Base-by-base conservation (phyloP, 2,797 vertebrate genomes). In the Champsocephalus gunnari region DNA sequence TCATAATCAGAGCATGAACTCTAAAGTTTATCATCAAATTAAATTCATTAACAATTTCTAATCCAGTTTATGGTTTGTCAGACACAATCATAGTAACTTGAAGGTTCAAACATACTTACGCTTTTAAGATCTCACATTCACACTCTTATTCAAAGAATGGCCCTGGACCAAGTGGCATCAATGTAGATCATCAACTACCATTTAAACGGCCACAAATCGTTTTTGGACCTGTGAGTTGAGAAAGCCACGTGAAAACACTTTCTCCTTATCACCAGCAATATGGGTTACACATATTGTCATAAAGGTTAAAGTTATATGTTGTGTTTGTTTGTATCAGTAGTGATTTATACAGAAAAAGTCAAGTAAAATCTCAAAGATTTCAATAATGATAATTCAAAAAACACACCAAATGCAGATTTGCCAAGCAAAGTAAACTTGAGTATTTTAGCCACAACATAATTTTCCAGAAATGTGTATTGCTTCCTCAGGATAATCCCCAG, bases 1-100 rank as follows among this genome's bases (percentile, higher is more conserved):
- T 24, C 34, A 53, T 32, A 57, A 51, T 34, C 28, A 16, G 58
- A 81, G 63, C n/a, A 49, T 64, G 70, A 50, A 51, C 45, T 45
- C 24, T 17, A 38, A 16, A 70, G 50, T 11, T 21, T n/a, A 57
- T 13, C 8, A 32, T 2, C 54, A 56, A 53, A 64, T 56, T 10
- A 12, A 34, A 43, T 12, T 12, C 6, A 49, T 47, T 12, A 3
- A 28, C 28, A 2, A 54, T 81, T 58, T 60, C 5, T 44, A 60
- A 68, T 58, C 24, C 3, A 24, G 2, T 63, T 44, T 13, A 17
- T 44, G 28, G 3, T 12, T 62, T 34, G 13, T 34, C 13, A 57
- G 10, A 41, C 4, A 41, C 24, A 54, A 49, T 53, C 24, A 64
- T 45, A 32, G 44, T 12, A 43, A 19, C 0, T 34, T 1, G 44